A percentile compares a stretch with the other conserved stretches of the same genome.
Evolutionary conservation across 2,888 invertebrate species (phyloP).

Genomic region (Halocaridina rubra): DNA sequence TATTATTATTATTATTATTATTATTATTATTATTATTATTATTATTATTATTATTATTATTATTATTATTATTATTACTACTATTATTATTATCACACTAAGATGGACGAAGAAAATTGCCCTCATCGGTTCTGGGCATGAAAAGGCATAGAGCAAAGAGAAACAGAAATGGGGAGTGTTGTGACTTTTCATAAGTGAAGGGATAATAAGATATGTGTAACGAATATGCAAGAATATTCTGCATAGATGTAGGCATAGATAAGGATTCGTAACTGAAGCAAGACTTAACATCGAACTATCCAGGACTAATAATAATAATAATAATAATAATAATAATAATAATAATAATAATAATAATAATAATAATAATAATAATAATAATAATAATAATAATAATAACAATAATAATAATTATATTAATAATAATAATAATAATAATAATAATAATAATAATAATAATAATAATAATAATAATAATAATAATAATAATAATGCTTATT

Average conservation of each 20-base stretch:
- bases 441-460: background rate
- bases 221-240: no score
- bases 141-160: no score
- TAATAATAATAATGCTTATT: background rate
- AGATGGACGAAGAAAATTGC: no score
- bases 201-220: no score
- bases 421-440: background rate
- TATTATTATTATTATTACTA: background rate
- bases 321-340: no score
- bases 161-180: no score
- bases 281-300: no score
- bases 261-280: no score
- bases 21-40: background rate
- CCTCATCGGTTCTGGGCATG: no score
- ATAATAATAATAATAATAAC: background rate
- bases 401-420: background rate
- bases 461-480: background rate
- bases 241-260: no score
- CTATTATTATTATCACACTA: no score
- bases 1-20: background rate
- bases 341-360: background rate
- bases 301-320: background rate
- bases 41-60: slow-evolving; percentile 14
- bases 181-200: no score
- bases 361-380: background rate